phyloP scores from a whole-genome alignment of 2,888 invertebrate species.

The Pristionchus fissidentatus region DNA sequence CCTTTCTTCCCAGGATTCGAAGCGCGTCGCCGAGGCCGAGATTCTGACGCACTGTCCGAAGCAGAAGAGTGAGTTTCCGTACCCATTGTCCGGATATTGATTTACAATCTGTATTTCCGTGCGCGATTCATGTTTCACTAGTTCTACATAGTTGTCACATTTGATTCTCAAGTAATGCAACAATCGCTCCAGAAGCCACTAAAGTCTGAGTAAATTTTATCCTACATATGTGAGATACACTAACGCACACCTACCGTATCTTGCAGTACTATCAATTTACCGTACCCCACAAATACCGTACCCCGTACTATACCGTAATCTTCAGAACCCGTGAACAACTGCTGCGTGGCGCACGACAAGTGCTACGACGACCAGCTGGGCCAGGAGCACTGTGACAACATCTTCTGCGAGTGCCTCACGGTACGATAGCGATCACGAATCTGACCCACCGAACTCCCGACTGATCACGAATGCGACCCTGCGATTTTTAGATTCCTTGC shows the following conservation, averaged over 20 bases:
- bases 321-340: conserved; percentile 48
- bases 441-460: not conserved
- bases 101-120: no score
- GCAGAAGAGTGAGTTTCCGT: conserved; percentile 27
- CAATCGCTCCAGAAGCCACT: no score
- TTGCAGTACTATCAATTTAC: not conserved
- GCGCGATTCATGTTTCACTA: no score
- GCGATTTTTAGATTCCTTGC: not conserved
- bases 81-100: not conserved
- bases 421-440: not conserved
- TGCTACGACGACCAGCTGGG: conserved; percentile 51
- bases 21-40: conserved; percentile 43
- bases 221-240: no score
- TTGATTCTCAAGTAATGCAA: no score
- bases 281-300: not conserved
- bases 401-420: conserved; percentile 51
- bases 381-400: conserved; percentile 51
- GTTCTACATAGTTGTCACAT: no score
- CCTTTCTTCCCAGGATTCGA: conserved; percentile 22
- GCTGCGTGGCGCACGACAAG: conserved; percentile 50
- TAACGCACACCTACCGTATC: no score
- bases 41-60: conserved; percentile 35
- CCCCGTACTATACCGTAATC: no score
- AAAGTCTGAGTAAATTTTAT: no score
- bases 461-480: not conserved